Base-by-base conservation (phyloP, 2,888 invertebrate genomes). In the Cylindroiulus punctatus region DNA sequence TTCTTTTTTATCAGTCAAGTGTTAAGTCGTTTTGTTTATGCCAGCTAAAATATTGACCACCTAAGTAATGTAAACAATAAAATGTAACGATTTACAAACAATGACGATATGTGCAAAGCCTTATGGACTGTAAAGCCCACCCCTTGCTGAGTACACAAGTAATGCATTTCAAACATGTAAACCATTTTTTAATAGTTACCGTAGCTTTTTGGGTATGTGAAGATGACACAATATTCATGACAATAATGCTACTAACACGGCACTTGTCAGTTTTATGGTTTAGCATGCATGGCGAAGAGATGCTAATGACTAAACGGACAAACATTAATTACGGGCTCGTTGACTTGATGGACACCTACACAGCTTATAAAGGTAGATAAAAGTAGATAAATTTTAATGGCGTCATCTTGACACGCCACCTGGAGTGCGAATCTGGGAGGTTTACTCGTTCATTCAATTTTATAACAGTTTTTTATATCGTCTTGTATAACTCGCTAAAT, bases 321-420 rank as follows among this genome's bases (percentile, higher is more conserved):
- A 65, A 65, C 65, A 65, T 65, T 65, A 65, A 65, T 65, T 65
- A 26, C n/a, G 12, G 26, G 65, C 65, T 65, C 65, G 65, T 65
- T 65, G 65, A 65, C 65, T 65, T 65, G 65, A 65, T 65, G 65
- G 65, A 65, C 65, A 26, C 65, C 65, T 65, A 65, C 65, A 57
- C n/a, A 65, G 65, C n/a, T 26, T 65, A 65, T 57, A 65, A 65
- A 65, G 65, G 65, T 65, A 65, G 65, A 65, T 65, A 26, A 65
- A 65, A 65, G 26, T 65, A 65, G 65, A 65, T 65, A 65, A 65
- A 65, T 65, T 65, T 65, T 65, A 65, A 65, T 65, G 65, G 65
- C 26, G 65, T 65, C 65, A 65, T 65, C 65, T 65, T 65, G 65
- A 65, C 65, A 65, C 65, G 65, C 65, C 65, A 65, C 65, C 65